phyloP scores from a whole-genome alignment of 2,113 vertebrate genomes.

The Myotis davidii region DNA sequence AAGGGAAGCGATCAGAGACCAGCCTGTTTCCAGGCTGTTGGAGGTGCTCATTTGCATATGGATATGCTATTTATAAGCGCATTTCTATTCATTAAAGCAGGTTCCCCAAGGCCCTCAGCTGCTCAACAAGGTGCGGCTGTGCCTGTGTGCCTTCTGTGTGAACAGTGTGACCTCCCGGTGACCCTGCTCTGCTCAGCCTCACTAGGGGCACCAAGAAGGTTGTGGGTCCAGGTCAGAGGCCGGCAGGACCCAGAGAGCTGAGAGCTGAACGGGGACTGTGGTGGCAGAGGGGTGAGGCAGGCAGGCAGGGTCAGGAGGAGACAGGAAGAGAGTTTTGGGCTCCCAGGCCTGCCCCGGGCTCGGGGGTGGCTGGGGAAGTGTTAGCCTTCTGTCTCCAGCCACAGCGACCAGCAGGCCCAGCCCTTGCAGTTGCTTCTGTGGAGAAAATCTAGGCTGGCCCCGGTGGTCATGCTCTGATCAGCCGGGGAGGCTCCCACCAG shows the following conservation, averaged over 20 bases:
- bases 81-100: slow-evolving; percentile 59
- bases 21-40: slow-evolving; percentile 3
- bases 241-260: background rate
- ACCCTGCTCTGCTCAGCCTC: background rate
- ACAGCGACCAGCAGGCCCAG: rapidly evolving
- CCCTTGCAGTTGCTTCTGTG: background rate
- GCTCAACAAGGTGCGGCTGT: background rate
- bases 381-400: background rate
- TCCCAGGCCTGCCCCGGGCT: rapidly evolving
- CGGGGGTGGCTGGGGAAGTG: background rate
- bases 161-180: rapidly evolving
- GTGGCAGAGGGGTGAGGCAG: background rate
- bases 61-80: slow-evolving; percentile 60
- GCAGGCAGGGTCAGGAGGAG: background rate
- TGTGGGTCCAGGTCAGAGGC: no score
- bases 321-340: background rate
- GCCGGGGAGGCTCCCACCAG: background rate
- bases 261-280: no score
- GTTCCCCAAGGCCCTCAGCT: slow-evolving; percentile 52
- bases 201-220: background rate
- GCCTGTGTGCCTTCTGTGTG: rapidly evolving
- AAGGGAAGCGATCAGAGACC: slow-evolving; percentile 50
- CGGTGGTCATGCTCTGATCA: background rate
- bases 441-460: background rate
- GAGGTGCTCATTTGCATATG: slow-evolving; percentile 63